Evolutionary conservation across 2,888 invertebrate species (phyloP), one percentile per base, ranked within the genome.

Genomic region (Apodemia hepburni): DNA sequence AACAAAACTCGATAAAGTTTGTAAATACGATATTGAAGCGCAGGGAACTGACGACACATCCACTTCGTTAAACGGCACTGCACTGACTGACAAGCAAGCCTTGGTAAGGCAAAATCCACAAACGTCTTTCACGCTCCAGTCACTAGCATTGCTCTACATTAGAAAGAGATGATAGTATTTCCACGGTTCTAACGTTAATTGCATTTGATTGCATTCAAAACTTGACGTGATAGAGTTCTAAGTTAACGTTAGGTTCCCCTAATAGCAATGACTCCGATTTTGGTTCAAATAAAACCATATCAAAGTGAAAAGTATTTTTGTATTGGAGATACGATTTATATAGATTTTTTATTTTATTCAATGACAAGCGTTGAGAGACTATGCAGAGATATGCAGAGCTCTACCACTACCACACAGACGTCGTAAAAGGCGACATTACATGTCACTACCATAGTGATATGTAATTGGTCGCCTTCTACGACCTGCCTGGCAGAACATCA

Each of bases 1-100:
- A 87, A 83, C 81, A 81, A 80, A 79, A 81, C 81, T 81, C 81
- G 75, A 72, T 75, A 81, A 88, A 90, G 86, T 89, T 89, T 87
- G 82, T 87, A 85, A 87, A 88, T 86, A 87, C 87, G 85, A 79
- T 80, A 76, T 77, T 66, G 58, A 68, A 74, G 75, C 70, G 71
- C 64, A 70, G 58, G 62, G 65, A 67, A 76, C 78, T 65, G 65
- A 63, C 72, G 60, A 65, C 73, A 75, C 83, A 73, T 74, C 77
- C 70, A 61, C 35, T 65, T 67, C 64, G 63, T 68, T 58, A 64
- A 71, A 78, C 76, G 72, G 72, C 80, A 81, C 82, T 82, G 80
- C 82, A 85, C 78, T 74, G 71, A 84, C 81, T 80, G 75, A 65
- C 64, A 66, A 65, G 59, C 54, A 42, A 62, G 49, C 59, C 33